Conservation (phyloP, 2,797 vertebrate genomes). For the Mormyrops boulengeri region DNA sequence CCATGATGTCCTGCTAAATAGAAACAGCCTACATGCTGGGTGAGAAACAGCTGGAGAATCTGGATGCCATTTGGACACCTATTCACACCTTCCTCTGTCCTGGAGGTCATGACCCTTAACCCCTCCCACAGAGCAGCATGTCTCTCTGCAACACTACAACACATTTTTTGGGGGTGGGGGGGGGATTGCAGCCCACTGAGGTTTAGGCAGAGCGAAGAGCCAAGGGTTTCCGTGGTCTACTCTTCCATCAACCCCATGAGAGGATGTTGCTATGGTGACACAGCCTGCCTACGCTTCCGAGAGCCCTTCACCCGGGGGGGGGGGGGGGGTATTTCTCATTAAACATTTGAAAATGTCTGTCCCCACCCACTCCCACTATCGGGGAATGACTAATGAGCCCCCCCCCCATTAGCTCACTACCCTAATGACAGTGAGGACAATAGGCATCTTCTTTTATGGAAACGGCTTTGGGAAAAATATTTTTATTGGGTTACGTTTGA, state of each 20-base stretch:
- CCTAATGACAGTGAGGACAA: constrained; percentile 31
- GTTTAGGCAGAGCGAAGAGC: neutral
- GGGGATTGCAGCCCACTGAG: neutral
- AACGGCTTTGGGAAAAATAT: constrained; percentile 20
- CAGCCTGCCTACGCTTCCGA: neutral
- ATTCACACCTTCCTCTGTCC: neutral
- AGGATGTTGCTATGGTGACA: neutral
- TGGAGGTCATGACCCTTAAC: neutral
- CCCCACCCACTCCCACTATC: neutral
- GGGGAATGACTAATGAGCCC: constrained; percentile 21
- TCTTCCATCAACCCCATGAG: neutral
- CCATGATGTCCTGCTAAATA: neutral
- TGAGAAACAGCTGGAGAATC: neutral
- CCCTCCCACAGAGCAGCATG: neutral
- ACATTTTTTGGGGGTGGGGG: neutral
- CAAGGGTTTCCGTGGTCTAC: neutral
- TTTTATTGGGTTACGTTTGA: constrained; percentile 22
- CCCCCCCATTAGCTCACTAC: neutral
- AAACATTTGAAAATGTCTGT: neutral
- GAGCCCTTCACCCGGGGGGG: neutral
- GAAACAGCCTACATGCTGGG: neutral
- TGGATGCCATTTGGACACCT: neutral
- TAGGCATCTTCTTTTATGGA: constrained; percentile 28
- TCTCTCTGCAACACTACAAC: neutral
- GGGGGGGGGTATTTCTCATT: neutral